These are phyloP conservation scores for Gambelia wislizenii DNA, from an alignment of 2,797 vertebrate genomes.

Conservation along the genomic window DNA sequence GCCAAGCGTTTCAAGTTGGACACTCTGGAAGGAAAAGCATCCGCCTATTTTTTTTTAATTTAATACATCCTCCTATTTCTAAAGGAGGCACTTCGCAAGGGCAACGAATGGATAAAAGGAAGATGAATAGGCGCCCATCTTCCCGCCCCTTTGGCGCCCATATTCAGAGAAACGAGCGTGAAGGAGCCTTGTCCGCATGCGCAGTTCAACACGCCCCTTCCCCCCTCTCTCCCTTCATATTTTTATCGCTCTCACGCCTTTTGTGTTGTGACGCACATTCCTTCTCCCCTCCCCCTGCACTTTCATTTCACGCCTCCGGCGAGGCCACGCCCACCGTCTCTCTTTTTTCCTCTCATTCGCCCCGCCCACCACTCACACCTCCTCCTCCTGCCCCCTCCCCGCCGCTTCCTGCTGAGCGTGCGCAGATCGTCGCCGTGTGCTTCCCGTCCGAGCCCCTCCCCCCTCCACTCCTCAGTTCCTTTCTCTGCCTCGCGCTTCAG, in stretches of 20 bases:
- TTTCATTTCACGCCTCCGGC: no score
- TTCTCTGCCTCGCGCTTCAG: conserved; percentile 47
- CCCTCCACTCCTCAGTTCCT: background rate
- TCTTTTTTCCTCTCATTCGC: background rate
- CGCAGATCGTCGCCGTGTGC: background rate
- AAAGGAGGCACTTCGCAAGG: no score
- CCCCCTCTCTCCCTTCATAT: no score
- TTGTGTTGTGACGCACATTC: no score
- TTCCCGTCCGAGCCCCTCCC: background rate
- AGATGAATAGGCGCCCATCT: background rate
- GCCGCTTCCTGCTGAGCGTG: conserved; percentile 11
- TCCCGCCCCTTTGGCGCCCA: no score
- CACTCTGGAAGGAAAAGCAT: background rate
- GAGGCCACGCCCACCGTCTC: no score
- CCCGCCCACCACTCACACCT: background rate
- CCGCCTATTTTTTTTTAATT: background rate
- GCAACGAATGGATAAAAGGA: background rate
- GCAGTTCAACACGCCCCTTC: background rate
- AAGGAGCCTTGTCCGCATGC: no score
- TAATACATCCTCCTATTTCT: background rate
- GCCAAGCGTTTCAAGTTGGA: background rate
- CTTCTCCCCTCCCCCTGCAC: no score
- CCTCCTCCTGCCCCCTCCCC: background rate
- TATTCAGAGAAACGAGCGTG: no score
- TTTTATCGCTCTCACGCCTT: no score